Base-by-base conservation (phyloP, 1,140 invertebrate genomes). In the Probaryconus sp. region DNA sequence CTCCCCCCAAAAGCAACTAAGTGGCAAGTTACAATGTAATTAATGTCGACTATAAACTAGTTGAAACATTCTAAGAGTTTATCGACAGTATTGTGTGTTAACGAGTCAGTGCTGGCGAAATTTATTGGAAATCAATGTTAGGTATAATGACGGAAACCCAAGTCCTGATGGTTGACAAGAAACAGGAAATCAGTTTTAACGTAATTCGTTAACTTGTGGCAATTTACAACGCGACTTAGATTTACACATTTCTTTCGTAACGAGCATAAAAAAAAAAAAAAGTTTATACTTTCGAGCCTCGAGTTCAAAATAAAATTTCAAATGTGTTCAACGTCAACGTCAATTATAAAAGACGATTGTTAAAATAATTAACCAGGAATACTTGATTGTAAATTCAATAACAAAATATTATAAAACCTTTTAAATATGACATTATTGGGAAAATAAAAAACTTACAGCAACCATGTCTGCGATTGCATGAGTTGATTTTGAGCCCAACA, bases 381-480 rank as follows among this genome's bases (percentile, higher is more conserved):
- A 4, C 7, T 24, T 3, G 28, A 16, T 38, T 37, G 13, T n/a
- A n/a, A n/a, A n/a, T n/a, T n/a, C n/a, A n/a, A n/a, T n/a, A n/a
- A n/a, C n/a, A n/a, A n/a, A n/a, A n/a, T n/a, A n/a, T n/a, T n/a
- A n/a, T n/a, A n/a, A n/a, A n/a, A n/a, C n/a, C n/a, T n/a, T n/a
- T 21, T 37, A 9, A 38, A 61, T 40, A 26, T 26, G 18, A 53
- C 4, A 14, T 26, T 33, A 33, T 33, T 26, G 13, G 21, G 51
- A 4, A 50, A 63, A 9, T 3, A 17, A 17, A 21, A 40, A 30
- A 51, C 89, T 90, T 87, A 93, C 92, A 53, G 93, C 91, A 21
- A 98, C 94, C 97, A 99, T 99, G 83, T 99, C 97, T 86, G 96
- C 93, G 64, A 98, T 96, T 3, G 95, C 95, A 56, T 93, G 91